Conservation (phyloP, 2,888 invertebrate species). For the Eupelmus urozonus region DNA sequence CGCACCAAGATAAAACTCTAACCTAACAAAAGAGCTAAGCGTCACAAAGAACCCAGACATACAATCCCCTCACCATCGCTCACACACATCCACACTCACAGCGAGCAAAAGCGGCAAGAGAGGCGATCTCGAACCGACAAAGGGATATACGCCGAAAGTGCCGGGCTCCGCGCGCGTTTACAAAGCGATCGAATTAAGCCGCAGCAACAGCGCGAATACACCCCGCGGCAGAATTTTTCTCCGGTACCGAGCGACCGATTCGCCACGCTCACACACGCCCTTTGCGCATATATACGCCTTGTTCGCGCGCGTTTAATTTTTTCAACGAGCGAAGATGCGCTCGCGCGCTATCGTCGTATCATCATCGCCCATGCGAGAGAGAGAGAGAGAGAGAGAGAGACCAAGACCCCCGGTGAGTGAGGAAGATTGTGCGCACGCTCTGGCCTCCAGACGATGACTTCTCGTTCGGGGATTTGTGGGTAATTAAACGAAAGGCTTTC, state of each 20-base stretch:
- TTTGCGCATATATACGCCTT: neutral
- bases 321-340: neutral
- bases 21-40: no score
- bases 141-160: slow-evolving; percentile 58
- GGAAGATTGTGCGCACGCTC: slow-evolving; percentile 26
- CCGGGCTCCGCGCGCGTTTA: slow-evolving; percentile 14
- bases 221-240: slow-evolving; percentile 4
- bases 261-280: slow-evolving; percentile 20
- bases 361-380: no score
- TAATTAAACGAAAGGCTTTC: slow-evolving; percentile 45
- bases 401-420: slow-evolving; percentile 43
- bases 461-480: slow-evolving; percentile 39
- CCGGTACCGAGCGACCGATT: slow-evolving; percentile 31
- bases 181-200: slow-evolving; percentile 53
- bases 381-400: no score
- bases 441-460: slow-evolving; percentile 38
- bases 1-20: no score
- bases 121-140: no score
- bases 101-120: no score
- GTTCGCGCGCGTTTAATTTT: neutral
- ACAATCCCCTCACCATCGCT: no score
- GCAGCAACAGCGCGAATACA: slow-evolving; percentile 11
- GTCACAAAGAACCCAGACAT: no score
- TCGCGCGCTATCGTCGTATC: no score
- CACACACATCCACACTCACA: no score